phyloP scores from a whole-genome alignment of 2,888 invertebrate species.

The Cecidostiba fungosa region DNA sequence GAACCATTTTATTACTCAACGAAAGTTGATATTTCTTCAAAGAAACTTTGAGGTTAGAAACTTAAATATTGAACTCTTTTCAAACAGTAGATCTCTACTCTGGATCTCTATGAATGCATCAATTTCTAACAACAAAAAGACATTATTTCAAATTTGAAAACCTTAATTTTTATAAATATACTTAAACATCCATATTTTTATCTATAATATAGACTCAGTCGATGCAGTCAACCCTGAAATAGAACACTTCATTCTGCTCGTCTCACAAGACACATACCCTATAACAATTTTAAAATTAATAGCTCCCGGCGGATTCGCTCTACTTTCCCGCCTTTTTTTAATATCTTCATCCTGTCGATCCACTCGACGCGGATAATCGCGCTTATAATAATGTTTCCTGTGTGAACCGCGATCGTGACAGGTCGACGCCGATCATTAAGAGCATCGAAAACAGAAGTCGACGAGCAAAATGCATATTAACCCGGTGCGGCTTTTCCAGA shows the following conservation, averaged over 20 bases:
- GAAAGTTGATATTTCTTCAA: no score
- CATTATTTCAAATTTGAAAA: no score
- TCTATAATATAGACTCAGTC: neutral
- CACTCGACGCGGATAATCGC: constrained; percentile 1
- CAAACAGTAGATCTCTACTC: no score
- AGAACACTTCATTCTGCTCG: neutral
- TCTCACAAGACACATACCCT: neutral
- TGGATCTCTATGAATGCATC: no score
- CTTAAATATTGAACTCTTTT: no score
- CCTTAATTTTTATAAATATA: no score
- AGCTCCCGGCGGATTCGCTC: neutral
- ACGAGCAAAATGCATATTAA: constrained; percentile 14
- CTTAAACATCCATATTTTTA: no score
- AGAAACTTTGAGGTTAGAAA: no score
- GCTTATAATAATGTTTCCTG: constrained; percentile 50
- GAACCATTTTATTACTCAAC: no score
- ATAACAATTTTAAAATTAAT: neutral
- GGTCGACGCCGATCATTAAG: constrained; percentile 31
- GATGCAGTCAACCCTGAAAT: neutral
- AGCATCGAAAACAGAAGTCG: neutral
- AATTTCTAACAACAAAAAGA: no score
- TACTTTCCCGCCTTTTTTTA: constrained; percentile 25
- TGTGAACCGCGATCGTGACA: constrained; percentile 57
- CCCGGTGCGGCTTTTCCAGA: neutral
- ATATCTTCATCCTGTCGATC: constrained; percentile 28